Base-by-base conservation (phyloP, 2,113 vertebrate genomes). In the Nesogale talazaci region DNA sequence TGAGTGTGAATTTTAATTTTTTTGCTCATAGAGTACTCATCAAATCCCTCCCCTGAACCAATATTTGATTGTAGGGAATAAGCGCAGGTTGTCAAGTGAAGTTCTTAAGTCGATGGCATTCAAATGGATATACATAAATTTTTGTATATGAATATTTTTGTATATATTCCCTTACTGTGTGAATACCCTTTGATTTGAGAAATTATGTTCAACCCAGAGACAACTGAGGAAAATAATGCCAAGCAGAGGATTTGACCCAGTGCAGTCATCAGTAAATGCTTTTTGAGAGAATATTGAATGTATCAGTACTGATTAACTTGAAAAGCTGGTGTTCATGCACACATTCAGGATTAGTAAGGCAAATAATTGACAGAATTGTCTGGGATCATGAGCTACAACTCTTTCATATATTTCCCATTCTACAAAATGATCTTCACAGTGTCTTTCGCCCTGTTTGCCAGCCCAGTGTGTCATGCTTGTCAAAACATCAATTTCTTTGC, bases 31-130 rank as follows among this genome's bases (percentile, higher is more conserved):
- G 86, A 92, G 40, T 81, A 61, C 63, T 42, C 91, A 95, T 16
- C 93, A 95, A 90, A 74, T 14, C 11, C 89, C 42, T 14, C 11
- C 89, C 42, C 83, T 61, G 85, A 63, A 95, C 96, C 96, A 94
- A 34, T 46, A 70, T 67, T 65, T n/a, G 15, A 17, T 22, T 74
- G 7, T 91, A 77, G 23, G 3, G 3, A 8, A 17, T 46, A 2
- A 2, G 61, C 85, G 85, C 84, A 95, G 75, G 7, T 4, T 40
- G 91, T 78, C 8, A 70, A 77, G 10, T 61, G 4, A 23, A 83
- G 52, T 89, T 78, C 63, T 87, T 67, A 11, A 77, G 77, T 90
- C 23, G 88, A 34, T 84, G 77, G 3, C 83, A 78, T 91, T 92
- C 69, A 81, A 80, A 76, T 17, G 22, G 88, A 61, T 61, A 61